phyloP scores from a whole-genome alignment of 2,113 vertebrate species.

The Cyprinodon variegatus region DNA sequence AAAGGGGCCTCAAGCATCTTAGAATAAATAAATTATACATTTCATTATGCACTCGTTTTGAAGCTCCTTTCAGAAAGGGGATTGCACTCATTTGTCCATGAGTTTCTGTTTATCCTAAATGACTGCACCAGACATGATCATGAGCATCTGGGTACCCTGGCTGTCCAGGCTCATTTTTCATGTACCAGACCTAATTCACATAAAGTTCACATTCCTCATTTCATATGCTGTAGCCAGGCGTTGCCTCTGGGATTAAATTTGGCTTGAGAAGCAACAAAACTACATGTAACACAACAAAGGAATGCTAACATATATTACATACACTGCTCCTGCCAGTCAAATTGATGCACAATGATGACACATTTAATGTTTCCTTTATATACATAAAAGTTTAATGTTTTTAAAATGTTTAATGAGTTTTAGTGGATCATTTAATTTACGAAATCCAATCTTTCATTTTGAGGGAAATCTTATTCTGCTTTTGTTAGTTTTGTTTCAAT shows the following conservation, averaged over 20 bases:
- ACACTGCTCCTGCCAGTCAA: not conserved
- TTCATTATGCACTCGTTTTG: conserved; percentile 75
- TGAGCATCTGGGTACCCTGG: conserved; percentile 52
- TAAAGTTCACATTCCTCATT: conserved; percentile 43
- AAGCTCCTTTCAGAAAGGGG: conserved; percentile 70
- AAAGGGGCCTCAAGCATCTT: conserved; percentile 67
- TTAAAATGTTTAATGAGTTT: conserved; percentile 1
- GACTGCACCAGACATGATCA: conserved; percentile 67
- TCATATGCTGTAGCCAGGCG: conserved; percentile 21
- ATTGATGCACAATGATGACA: conserved; percentile 20
- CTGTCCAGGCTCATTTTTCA: conserved; percentile 59
- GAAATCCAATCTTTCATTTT: not conserved
- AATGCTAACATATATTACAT: conserved; percentile 23
- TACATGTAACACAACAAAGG: conserved; percentile 12
- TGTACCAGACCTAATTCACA: conserved; percentile 54
- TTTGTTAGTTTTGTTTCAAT: not conserved
- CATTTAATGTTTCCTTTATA: conserved; percentile 23
- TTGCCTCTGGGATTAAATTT: conserved; percentile 51
- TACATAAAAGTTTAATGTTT: not conserved
- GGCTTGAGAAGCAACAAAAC: conserved; percentile 9
- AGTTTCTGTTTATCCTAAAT: conserved; percentile 74
- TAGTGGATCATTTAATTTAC: not conserved
- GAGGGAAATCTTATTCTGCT: not conserved
- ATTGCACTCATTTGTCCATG: conserved; percentile 66
- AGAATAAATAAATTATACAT: conserved; percentile 79